These are phyloP conservation scores for Setophaga coronata DNA, from an alignment of 2,113 vertebrate species.

Conservation along the genomic window DNA sequence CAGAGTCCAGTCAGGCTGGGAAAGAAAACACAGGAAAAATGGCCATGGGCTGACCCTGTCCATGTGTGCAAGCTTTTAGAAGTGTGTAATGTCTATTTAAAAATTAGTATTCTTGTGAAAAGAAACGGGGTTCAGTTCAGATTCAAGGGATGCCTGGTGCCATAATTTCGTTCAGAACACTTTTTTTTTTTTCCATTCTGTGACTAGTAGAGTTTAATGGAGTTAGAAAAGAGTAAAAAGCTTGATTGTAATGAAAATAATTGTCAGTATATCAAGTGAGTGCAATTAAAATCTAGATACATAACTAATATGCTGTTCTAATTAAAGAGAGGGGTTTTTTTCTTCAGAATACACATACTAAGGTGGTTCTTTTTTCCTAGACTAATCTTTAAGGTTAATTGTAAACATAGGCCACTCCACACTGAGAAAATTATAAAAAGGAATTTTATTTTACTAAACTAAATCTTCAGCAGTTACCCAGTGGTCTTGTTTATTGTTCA, in stretches of 20 bases:
- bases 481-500: not conserved
- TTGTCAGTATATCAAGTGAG: constrained; percentile 26
- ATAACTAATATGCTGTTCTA: constrained; percentile 37
- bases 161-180: not conserved
- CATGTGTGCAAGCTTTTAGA: not conserved
- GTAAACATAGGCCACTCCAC: not conserved
- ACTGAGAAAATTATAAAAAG: not conserved
- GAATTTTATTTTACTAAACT: not conserved
- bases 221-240: not conserved
- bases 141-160: not conserved
- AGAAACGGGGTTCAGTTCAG: not conserved
- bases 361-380: fast-evolving
- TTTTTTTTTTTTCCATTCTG: not conserved
- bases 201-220: constrained; percentile 13
- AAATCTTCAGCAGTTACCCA: not conserved
- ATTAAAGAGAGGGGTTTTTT: not conserved
- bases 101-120: not conserved
- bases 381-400: not conserved
- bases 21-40: not conserved
- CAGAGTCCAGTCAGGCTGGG: fast-evolving
- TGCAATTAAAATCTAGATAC: constrained; percentile 40
- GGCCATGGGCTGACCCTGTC: not conserved
- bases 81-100: not conserved
- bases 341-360: not conserved
- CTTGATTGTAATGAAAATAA: constrained; percentile 57